Base-by-base conservation (phyloP, 2,888 invertebrate genomes). In the Chironomus riparius region DNA sequence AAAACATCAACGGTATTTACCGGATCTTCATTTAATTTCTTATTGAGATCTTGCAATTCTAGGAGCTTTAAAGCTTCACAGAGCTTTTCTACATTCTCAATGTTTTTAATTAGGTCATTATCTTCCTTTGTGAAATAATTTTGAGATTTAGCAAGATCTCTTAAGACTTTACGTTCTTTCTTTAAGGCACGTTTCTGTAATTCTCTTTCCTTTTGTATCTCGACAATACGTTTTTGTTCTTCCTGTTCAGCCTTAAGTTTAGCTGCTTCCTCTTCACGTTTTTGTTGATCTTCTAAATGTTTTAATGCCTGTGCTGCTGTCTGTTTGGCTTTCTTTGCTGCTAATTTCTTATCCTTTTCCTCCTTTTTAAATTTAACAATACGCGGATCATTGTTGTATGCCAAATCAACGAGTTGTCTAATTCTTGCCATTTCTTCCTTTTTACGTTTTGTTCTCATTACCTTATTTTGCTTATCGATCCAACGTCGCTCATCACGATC, bases 391-490 rank as follows among this genome's bases (percentile, higher is more conserved):
- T 92, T 90, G 78, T 91, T 89, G 83, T 98, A 98, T 0, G 98
- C 96, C 82, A 94, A 87, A 82, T 99, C 98, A 71, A 99, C 97
- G 76, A 99, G 86, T 68, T 89, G 88, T 13, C 98, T 87, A 79
- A 99, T 92, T 79, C 99, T 86, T 0, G 92, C 87, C 92, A 95
- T 95, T 86, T 99, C 99, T 82, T 98, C 98, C 83, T 98, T 98
- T 85, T 98, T 97, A 81, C 94, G 88, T 81, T 97, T 93, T 48
- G 94, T 92, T 69, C 99, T 86, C 6, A 94, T 95, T 1, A 89
- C 91, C 86, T 96, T 97, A 83, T 99, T 99, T 83, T 97, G 94
- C 84, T 97, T 98, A 82, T 99, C 99, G 82, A 99, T 98, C 93
- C 97, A 98, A 78, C 96, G 89, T 68, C 99, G 87, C 85, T 98